Evolutionary conservation across 2,797 vertebrate species (phyloP), one percentile per base, ranked within the genome.

Genomic region (Rhinella marina): DNA sequence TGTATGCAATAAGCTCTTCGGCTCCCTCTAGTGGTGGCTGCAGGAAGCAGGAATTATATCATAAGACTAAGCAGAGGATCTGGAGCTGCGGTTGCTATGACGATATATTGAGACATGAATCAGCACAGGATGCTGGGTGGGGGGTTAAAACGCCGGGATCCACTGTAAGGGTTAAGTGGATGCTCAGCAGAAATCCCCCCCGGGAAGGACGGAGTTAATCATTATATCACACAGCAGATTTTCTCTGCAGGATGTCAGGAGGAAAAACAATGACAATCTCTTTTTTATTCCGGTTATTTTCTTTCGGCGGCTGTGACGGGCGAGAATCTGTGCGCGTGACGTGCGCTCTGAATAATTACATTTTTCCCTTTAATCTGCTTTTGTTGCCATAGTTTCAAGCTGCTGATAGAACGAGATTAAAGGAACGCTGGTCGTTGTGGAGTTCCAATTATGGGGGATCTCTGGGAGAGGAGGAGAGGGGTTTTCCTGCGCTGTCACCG

Each of bases 301-400:
- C 41, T 77, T 52, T 27, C 72, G 3, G 21, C 8, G 32, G 50
- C 61, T 25, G 76, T 27, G 61, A 62, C 25, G 29, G 29, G 66
- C 75, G 81, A 88, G 81, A 84, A 84, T 88, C 61, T 85, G 83
- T 4, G 62, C 41, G 41, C 3, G 50, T 88, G 82, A 88, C 66
- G 87, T 32, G 79, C 17, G 61, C 8, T 23, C 27, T 11, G 41
- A 82, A 75, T 86, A 86, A 86, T 88, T 70, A 27, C 32, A 87
- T 62, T 78, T 62, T 79, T 64, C 23, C 50, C 23, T 54, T 86
- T 89, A 77, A 89, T 89, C 79, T 86, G n/a, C 72, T 83, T 88
- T 82, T 82, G 84, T 89, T 89, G 70, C 88, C 88, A 89, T 86
- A 89, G 88, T 89, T 89, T 82, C 84, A 66, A 82, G 80, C 80